These are phyloP conservation scores for Sorex araneus DNA, from an alignment of 2,113 vertebrate species.

Conservation along the genomic window DNA sequence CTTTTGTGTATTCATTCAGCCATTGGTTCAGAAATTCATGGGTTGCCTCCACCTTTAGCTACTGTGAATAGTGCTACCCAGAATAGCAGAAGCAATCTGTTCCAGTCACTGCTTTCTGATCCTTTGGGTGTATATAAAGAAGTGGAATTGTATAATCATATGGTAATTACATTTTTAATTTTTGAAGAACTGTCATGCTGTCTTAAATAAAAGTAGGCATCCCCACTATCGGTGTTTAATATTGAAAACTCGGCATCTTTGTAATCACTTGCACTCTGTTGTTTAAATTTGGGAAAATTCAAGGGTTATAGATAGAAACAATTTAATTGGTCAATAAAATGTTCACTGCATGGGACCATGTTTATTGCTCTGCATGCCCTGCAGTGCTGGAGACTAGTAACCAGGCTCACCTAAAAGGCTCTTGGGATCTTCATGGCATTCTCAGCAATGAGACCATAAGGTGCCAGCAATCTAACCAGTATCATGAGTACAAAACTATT, in stretches of 20 bases:
- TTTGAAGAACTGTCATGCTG: not conserved
- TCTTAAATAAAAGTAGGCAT: not conserved
- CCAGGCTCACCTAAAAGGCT: no score
- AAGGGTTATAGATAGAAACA: not conserved
- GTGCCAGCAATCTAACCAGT: no score
- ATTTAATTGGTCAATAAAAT: not conserved
- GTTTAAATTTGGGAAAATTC: not conserved
- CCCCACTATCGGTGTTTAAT: fast-evolving
- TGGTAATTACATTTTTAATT: not conserved
- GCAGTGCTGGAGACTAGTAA: no score
- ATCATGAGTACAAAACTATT: no score
- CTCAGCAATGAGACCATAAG: no score
- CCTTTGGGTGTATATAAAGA: not conserved
- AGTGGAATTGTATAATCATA: not conserved
- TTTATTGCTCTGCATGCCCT: no score
- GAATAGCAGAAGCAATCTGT: not conserved
- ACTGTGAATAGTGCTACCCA: not conserved
- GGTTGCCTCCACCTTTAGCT: not conserved
- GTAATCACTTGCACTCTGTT: not conserved
- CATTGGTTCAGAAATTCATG: no score
- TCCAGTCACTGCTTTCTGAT: not conserved
- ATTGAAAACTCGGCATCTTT: no score
- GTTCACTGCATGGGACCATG: no score
- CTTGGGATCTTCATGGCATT: no score
- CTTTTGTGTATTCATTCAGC: not conserved